Base-by-base conservation (phyloP, 2,113 vertebrate species). In the Harpagus bidentatus region DNA sequence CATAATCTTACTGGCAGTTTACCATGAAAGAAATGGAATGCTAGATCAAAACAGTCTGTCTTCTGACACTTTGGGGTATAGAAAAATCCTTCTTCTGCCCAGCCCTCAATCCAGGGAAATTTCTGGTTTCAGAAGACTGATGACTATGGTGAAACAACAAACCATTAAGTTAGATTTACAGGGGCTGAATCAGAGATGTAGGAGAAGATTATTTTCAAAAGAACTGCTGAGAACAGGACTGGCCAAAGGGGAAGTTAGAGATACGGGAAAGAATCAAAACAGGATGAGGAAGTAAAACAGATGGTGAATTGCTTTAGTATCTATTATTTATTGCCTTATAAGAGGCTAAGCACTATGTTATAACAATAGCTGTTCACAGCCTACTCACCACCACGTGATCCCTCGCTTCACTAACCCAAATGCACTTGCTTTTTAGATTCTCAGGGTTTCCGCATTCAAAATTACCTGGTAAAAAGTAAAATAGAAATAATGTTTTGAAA, bases 401-500 rank as follows among this genome's bases (percentile, higher is more conserved):
- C 96, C 93, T 97, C 3, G 94, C 98, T 78, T 98, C 98, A 81
- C 23, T 62, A 62, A 98, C 84, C 73, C 98, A 98, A 72, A 99
- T 94, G 94, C 98, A 99, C 92, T 98, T 98, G 95, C 98, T 98
- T 91, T 98, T 98, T 8, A 98, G 96, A 76, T 98, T 98, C 74
- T 98, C 98, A 19, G 98, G 98, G 82, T 98, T 98, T 88, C 98
- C 98, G 67, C 98, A 99, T 77, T 98, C 98, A 96, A 98, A 98
- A 96, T 98, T 98, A 96, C 98, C 98, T 99, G 95, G 79, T 65
- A 74, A 73, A 63, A 40, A 90, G 67, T 45, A 50, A 77, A 74
- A 86, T 0, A 43, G 61, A 95, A 96, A 85, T 34, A 32, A n/a
- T 1, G 6, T 52, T 82, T 61, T 7, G 19, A 16, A 42, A 77